These are phyloP conservation scores for Gallirallus australis DNA, from an alignment of 2,797 vertebrate genomes.

Conservation along the genomic window DNA sequence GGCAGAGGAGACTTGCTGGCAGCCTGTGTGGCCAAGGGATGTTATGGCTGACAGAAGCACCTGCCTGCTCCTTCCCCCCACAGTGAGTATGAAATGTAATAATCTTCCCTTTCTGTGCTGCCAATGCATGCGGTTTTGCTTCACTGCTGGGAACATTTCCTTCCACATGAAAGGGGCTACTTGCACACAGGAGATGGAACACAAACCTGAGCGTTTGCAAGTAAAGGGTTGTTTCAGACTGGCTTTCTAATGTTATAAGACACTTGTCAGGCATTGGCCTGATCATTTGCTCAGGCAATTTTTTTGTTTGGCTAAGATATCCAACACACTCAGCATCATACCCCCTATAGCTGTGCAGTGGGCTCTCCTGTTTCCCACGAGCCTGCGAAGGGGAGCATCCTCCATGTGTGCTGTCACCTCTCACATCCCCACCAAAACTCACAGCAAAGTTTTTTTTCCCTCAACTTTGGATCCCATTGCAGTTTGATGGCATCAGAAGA, in stretches of 20 bases:
- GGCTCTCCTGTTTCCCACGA: neutral
- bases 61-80: neutral
- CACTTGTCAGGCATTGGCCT: neutral
- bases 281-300: neutral
- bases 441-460: neutral
- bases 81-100: no score
- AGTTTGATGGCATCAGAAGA: slow-evolving; percentile 30
- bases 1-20: accelerated
- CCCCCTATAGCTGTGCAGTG: accelerated
- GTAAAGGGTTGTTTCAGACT: neutral
- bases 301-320: neutral
- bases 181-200: neutral
- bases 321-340: neutral
- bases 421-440: neutral
- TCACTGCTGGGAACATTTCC: neutral
- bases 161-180: neutral
- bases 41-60: neutral
- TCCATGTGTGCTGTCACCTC: neutral
- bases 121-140: accelerated
- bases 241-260: neutral
- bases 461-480: neutral
- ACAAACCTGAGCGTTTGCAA: accelerated
- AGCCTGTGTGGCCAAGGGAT: neutral
- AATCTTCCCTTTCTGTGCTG: neutral
- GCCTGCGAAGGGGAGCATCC: neutral